Conservation (phyloP, 2,113 vertebrate genomes). For the Hymenochirus boettgeri region DNA sequence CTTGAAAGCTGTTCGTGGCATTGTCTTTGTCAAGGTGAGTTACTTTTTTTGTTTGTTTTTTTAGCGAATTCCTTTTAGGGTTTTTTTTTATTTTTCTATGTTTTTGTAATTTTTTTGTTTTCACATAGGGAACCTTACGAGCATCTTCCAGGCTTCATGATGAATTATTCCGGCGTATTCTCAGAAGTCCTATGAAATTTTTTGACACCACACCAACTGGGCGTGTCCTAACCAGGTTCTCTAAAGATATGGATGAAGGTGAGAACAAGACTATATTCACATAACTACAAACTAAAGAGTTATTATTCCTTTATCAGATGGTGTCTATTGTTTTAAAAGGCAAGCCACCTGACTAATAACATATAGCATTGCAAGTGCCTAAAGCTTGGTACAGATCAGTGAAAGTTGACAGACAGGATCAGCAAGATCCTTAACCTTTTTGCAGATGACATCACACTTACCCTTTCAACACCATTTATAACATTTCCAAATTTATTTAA, state of each 20-base stretch:
- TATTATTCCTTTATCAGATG: no score
- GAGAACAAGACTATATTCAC: no score
- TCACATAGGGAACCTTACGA: constrained; percentile 72
- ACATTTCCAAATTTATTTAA: no score
- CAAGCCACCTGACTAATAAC: no score
- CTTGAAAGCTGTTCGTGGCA: constrained; percentile 78
- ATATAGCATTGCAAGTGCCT: no score
- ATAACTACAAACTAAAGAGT: no score
- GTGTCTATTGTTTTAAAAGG: no score
- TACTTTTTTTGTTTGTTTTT: background rate
- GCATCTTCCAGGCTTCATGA: constrained; percentile 86
- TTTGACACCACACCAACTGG: constrained; percentile 85
- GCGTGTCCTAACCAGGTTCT: constrained; percentile 84
- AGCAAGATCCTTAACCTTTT: no score
- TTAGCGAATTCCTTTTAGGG: background rate
- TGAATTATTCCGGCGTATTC: constrained; percentile 79
- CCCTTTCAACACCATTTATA: no score
- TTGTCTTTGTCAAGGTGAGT: constrained; percentile 85
- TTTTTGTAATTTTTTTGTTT: background rate
- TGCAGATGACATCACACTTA: no score
- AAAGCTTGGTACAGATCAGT: no score
- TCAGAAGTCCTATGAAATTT: constrained; percentile 92
- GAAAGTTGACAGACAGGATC: no score
- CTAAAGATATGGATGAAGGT: constrained; percentile 96
- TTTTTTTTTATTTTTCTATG: background rate